A percentile compares a stretch with the other conserved stretches of the same genome.
Conservation (phyloP, 2,113 vertebrate species). For the Mionectes macconnelli region DNA sequence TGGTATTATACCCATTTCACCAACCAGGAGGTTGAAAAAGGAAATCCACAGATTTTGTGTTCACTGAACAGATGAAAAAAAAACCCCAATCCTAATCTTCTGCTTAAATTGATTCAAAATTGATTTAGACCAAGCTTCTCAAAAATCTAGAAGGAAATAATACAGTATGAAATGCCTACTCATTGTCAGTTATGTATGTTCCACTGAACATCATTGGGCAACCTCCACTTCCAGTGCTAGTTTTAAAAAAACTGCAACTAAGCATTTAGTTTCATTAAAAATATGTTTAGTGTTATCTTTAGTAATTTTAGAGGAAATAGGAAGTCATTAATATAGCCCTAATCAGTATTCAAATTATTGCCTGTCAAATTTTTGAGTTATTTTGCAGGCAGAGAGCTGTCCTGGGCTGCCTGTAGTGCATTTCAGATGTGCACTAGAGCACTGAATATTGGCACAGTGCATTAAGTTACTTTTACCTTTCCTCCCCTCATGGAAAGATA, state of each 20-base stretch:
- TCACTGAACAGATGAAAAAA: neutral
- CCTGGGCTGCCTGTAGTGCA: neutral
- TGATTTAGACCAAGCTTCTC: neutral
- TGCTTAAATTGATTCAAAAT: neutral
- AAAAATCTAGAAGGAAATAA: neutral
- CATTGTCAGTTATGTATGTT: neutral
- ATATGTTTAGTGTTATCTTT: neutral
- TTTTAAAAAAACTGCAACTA: neutral
- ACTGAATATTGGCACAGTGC: neutral
- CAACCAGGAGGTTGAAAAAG: neutral
- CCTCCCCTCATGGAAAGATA: neutral
- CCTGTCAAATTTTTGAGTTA: neutral
- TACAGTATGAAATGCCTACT: neutral
- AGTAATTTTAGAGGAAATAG: neutral
- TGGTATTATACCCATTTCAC: neutral
- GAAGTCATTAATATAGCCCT: neutral
- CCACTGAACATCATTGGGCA: neutral
- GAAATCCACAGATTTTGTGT: neutral
- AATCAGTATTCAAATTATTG: neutral
- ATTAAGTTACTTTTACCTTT: neutral
- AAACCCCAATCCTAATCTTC: neutral
- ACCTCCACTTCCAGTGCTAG: neutral
- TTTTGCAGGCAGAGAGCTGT: neutral
- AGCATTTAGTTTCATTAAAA: neutral
- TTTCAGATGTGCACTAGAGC: neutral